Base-by-base conservation (phyloP, 1,140 invertebrate genomes). In the Atta colombica region DNA sequence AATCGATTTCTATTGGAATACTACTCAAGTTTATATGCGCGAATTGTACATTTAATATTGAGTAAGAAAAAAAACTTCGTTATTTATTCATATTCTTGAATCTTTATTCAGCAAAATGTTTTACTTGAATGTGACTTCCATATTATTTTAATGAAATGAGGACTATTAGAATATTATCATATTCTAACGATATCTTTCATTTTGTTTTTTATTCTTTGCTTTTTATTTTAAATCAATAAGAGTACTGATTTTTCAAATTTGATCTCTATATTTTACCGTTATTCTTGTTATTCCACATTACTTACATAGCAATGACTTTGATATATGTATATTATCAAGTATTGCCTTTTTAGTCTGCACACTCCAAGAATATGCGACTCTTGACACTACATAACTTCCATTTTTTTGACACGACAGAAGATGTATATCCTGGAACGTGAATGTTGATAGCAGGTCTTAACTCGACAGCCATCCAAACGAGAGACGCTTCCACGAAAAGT, bases 391-490 rank as follows among this genome's bases (percentile, higher is more conserved):
- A 25, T 1, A 49, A 49, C 53, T 75, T 84, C 12, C 69, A 35
- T 55, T 85, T 85, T 55, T 87, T 55, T 55, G 53, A 16, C 49
- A 63, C 18, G 81, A 58, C 49, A 72, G 51, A 66, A 55, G 61
- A 85, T 51, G 28, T 60, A 49, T 69, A 53, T 65, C 39, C 12
- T 58, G 16, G 49, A 14, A 21, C n/a, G 49, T 49, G 60, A 77
- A 78, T 55, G 39, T 51, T 58, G 85, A 82, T 87, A 72, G 77
- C 49, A 51, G 21, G 58, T 72, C 68, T 87, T 49, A 58, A 80
- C 85, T 87, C 78, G 77, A 87, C 77, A 72, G 68, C 58, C 55
- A 72, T 81, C 68, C 66, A 82, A 82, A 87, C 78, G 77, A 87
- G 77, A 74, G 85, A 71, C 31, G 51, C 55, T 45, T 31, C 4